Evolutionary conservation across 2,113 vertebrate genomes (phyloP), one percentile per base, ranked within the genome.

Genomic region (Sclerurus mexicanus): DNA sequence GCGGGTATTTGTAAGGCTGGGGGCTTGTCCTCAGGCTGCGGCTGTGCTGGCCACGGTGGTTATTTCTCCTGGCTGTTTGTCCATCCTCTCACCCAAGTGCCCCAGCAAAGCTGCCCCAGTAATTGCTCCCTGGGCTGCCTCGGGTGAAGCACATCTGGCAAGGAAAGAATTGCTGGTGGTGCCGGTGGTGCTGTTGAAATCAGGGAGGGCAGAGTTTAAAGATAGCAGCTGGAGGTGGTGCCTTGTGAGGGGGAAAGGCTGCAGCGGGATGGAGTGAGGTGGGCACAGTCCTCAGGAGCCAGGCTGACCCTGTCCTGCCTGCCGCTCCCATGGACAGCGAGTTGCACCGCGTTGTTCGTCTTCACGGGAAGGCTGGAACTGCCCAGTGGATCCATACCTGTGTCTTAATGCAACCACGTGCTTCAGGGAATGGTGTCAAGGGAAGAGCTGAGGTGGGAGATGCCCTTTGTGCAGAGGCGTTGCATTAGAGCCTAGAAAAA

Each of bases 271-370:
- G 42, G 10, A 8, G 18, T 7, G 49, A 79, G 53, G 4, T 35
- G 67, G 64, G 39, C 30, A 22, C 35, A 25, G 18, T 6, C 25
- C 21, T 37, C 28, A 21, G 22, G 64, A 49, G 7, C 24, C 14
- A 39, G 37, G 28, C 53, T 73, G 67, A 9, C 9, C 53, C 66
- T 50, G n/a, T 6, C 37, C 63, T 23, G 37, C 17, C 9, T 53
- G 66, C 60, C 67, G 46, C 31, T 40, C 8, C 62, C 44, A 14
- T 2, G 19, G 33, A 53, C 22, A 27, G 6, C 1, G 3, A 10
- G 7, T 6, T 78, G 37, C 46, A 7, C 17, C 35, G 22, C 1
- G 1, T 0, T 7, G 1, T n/a, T 33, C 42, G 18, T 25, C 12
- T 83, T 18, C 42, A 3, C 3, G 14, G 30, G 31, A 30, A n/a